phyloP scores from a whole-genome alignment of 2,113 vertebrate genomes.

The Xiphophorus maculatus region DNA sequence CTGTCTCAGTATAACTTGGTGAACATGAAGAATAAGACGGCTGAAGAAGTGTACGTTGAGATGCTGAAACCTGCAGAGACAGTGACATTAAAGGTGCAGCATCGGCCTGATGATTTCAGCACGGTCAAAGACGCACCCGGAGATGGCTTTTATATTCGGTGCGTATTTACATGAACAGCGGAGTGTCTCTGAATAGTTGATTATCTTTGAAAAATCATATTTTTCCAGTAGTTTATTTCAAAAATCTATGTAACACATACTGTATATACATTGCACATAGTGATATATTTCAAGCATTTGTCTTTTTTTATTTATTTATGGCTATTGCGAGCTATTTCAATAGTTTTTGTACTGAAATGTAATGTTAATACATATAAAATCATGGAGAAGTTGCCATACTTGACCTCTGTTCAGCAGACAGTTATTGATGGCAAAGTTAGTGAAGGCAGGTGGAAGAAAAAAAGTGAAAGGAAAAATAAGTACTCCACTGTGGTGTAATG shows the following conservation, averaged over 20 bases:
- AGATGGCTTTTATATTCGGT: slow-evolving; percentile 98
- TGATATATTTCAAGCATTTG: too few species aligned
- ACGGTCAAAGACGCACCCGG: slow-evolving; percentile 89
- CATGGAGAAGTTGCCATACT: background rate
- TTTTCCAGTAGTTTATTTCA: background rate
- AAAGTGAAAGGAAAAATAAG: background rate
- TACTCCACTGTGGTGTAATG: background rate
- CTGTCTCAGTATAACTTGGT: slow-evolving; percentile 87
- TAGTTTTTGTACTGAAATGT: too few species aligned
- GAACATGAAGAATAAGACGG: slow-evolving; percentile 90
- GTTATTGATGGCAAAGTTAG: background rate
- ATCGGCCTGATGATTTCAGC: slow-evolving; percentile 90
- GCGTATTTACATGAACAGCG: background rate
- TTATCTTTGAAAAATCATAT: background rate
- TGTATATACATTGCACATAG: too few species aligned
- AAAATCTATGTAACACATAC: background rate
- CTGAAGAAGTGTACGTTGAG: slow-evolving; percentile 96
- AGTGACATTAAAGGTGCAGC: slow-evolving; percentile 89
- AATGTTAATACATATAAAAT: background rate
- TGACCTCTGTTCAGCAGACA: background rate
- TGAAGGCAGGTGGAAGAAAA: background rate
- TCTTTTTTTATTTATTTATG: too few species aligned
- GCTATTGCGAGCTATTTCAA: too few species aligned
- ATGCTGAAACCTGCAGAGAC: slow-evolving; percentile 94
- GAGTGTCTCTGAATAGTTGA: background rate